A percentile compares a stretch with the other conserved stretches of the same genome.
phyloP scores from a whole-genome alignment of 2,113 vertebrate species.

The Harpagus bidentatus region DNA sequence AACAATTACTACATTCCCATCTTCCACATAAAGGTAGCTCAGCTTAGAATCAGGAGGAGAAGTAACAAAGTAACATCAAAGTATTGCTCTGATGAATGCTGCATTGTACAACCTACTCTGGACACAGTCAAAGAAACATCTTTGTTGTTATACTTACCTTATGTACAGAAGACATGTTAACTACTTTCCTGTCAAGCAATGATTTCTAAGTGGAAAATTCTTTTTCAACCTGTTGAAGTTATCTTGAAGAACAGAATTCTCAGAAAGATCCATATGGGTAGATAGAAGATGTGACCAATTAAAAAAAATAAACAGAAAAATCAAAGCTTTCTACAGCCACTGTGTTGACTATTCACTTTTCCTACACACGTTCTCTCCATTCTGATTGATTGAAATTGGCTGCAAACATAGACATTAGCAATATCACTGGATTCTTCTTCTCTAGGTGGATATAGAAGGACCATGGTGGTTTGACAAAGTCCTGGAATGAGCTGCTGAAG shows the following conservation, averaged over 20 bases:
- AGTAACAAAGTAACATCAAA: neutral
- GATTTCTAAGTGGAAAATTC: neutral
- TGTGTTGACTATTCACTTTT: neutral
- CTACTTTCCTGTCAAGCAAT: neutral
- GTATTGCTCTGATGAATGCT: neutral
- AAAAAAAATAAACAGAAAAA: neutral
- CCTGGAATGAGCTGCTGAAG: neutral
- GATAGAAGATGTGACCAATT: neutral
- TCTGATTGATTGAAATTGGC: neutral
- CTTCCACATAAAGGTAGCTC: neutral
- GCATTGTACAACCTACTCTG: neutral
- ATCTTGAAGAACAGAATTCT: neutral
- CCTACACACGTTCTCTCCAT: rapidly evolving
- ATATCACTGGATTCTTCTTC: neutral
- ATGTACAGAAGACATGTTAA: neutral
- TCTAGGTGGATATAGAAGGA: neutral
- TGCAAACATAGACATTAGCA: neutral
- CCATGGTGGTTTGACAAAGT: neutral
- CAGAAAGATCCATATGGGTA: neutral
- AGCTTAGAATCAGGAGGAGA: neutral
- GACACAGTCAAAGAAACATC: neutral
- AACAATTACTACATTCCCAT: neutral
- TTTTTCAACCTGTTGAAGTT: neutral
- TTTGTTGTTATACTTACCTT: neutral
- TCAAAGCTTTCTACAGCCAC: neutral